phyloP scores from a whole-genome alignment of 1,140 invertebrate genomes.

The Colletes latitarsis region DNA sequence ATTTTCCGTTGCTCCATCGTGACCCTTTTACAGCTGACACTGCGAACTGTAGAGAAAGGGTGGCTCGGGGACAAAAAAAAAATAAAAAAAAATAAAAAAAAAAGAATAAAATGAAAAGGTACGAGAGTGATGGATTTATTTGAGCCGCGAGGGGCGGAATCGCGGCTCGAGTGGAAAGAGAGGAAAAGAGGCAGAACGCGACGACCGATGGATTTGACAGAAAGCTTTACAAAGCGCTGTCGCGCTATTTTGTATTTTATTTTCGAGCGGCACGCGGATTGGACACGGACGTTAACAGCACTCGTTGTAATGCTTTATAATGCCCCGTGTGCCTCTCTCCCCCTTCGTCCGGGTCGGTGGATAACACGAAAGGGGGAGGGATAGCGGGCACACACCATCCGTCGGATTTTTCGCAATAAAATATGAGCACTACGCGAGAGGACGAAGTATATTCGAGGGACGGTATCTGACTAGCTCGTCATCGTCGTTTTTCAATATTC shows the following conservation, averaged over 20 bases:
- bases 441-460: neutral
- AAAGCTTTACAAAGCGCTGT: slow-evolving; percentile 76
- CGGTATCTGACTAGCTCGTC: neutral
- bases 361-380: slow-evolving; percentile 45
- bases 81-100: neutral
- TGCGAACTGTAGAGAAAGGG: slow-evolving; percentile 19
- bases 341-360: slow-evolving; percentile 32
- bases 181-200: slow-evolving; percentile 39
- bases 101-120: slow-evolving; percentile 6
- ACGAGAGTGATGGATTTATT: slow-evolving; percentile 37
- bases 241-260: slow-evolving; percentile 79
- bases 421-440: slow-evolving; percentile 50
- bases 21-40: slow-evolving; percentile 45
- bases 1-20: neutral
- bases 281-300: slow-evolving; percentile 80
- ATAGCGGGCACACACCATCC: slow-evolving; percentile 33
- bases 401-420: slow-evolving; percentile 62
- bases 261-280: slow-evolving; percentile 74
- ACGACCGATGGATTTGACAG: slow-evolving; percentile 78
- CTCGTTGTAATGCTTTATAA: slow-evolving; percentile 80
- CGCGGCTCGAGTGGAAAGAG: slow-evolving; percentile 34
- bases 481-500: slow-evolving; percentile 12
- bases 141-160: neutral
- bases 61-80: neutral
- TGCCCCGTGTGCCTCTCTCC: slow-evolving; percentile 56